Evolutionary conservation across 2,888 invertebrate genomes (phyloP).

Genomic region (Rhogogaster chlorosoma): DNA sequence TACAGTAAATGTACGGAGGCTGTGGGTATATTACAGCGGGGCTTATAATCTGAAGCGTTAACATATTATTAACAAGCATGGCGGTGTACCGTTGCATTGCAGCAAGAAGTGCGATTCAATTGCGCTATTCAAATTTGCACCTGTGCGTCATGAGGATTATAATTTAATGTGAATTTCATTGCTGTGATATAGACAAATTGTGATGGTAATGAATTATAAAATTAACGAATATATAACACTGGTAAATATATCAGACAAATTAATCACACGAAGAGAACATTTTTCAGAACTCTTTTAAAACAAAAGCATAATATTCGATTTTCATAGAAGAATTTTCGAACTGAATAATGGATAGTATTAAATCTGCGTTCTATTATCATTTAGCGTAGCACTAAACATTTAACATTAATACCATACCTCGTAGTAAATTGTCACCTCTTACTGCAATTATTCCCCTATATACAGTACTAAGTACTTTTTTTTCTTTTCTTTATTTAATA

Average conservation of each 20-base stretch:
- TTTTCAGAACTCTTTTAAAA: neutral
- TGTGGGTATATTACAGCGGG: slow-evolving; percentile 62
- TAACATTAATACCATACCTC: slow-evolving; percentile 37
- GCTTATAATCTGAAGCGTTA: slow-evolving; percentile 58
- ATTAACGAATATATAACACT: neutral
- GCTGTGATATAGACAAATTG: slow-evolving; percentile 5
- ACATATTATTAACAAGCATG: slow-evolving; percentile 61
- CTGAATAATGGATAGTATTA: neutral
- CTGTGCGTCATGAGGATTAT: slow-evolving; percentile 20
- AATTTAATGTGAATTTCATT: slow-evolving; percentile 7
- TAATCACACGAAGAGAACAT: neutral
- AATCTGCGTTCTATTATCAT: slow-evolving; percentile 21
- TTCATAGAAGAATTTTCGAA: neutral
- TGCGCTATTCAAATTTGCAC: slow-evolving; percentile 34
- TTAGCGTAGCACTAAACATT: slow-evolving; percentile 31
- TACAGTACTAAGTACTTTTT: slow-evolving; percentile 39
- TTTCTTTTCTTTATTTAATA: neutral
- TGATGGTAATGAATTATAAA: slow-evolving; percentile 6
- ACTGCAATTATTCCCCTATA: slow-evolving; percentile 61
- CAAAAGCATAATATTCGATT: neutral
- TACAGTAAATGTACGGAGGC: slow-evolving; percentile 56
- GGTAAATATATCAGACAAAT: neutral
- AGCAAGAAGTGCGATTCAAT: slow-evolving; percentile 67
- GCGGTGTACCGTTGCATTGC: slow-evolving; percentile 64
- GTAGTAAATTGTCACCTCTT: slow-evolving; percentile 61